Conservation (phyloP, 1,140 invertebrate genomes). For the Drosophila pallidifrons region DNA sequence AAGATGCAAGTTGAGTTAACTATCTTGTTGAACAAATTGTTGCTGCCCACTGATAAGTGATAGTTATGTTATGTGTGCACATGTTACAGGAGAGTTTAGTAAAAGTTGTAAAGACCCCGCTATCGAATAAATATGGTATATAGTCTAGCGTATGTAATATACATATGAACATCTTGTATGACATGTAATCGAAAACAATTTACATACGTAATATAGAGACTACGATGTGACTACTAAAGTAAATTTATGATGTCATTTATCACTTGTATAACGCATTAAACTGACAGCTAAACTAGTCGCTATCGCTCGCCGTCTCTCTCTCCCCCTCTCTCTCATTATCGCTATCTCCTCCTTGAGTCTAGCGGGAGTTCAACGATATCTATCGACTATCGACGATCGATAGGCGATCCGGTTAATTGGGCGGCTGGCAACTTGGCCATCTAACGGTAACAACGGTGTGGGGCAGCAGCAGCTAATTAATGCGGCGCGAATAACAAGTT, state of each 20-base stretch:
- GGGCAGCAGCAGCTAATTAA: background rate
- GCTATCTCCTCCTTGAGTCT: background rate
- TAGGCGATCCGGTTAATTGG: conserved; percentile 49
- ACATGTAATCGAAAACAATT: conserved; percentile 12
- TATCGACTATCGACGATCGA: conserved; percentile 23
- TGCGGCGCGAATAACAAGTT: conserved; percentile 32
- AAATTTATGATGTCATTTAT: conserved; percentile 39
- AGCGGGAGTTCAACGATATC: conserved; percentile 46
- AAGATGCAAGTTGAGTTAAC: background rate
- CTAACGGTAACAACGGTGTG: conserved; percentile 52
- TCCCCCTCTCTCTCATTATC: background rate
- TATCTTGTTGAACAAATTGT: conserved; percentile 4
- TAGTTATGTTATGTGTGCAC: no score
- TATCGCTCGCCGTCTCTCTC: background rate
- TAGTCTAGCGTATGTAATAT: background rate
- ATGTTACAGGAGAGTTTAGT: background rate
- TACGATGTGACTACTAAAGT: background rate
- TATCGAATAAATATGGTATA: background rate
- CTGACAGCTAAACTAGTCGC: conserved; percentile 20
- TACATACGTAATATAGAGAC: conserved; percentile 18
- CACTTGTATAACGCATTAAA: conserved; percentile 32
- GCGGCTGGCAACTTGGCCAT: conserved; percentile 53
- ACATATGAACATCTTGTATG: background rate
- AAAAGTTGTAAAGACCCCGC: background rate
- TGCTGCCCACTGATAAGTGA: conserved; percentile 2